Evolutionary conservation across 2,797 vertebrate species (phyloP).

Genomic region (Pyrocephalus nanus): DNA sequence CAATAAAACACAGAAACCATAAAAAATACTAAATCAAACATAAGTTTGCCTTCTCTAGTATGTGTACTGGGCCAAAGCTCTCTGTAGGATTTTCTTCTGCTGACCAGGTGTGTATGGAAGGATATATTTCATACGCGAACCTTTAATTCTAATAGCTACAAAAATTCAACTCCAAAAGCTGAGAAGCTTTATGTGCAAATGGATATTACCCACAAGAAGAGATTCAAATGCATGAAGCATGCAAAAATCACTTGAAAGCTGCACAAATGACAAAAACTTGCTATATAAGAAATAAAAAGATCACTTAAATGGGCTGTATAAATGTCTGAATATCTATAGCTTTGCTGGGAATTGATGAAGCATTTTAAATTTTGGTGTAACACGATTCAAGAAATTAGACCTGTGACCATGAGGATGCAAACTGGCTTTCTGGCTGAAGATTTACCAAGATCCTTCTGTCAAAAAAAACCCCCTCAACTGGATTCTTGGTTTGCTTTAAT

Average conservation of each 20-base stretch:
- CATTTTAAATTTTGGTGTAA: not conserved
- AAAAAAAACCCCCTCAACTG: not conserved
- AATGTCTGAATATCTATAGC: not conserved
- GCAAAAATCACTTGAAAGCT: conserved; percentile 3
- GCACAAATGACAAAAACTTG: not conserved
- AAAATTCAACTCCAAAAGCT: not conserved
- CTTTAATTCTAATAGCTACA: not conserved
- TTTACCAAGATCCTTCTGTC: not conserved
- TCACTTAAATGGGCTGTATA: not conserved
- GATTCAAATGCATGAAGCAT: not conserved
- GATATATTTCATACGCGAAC: not conserved
- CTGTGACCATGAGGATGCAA: not conserved
- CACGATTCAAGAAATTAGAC: not conserved
- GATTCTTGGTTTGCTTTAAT: not conserved
- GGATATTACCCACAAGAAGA: not conserved
- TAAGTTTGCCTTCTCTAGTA: not conserved
- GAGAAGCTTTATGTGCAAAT: not conserved
- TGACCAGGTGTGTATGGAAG: not conserved
- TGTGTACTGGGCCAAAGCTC: not conserved
- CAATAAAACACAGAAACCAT: not conserved
- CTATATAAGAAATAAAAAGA: conserved; percentile 8
- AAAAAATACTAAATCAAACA: not conserved
- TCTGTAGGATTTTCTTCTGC: not conserved
- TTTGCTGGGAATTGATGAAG: not conserved
- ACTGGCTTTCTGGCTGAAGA: not conserved